Conservation (phyloP, 2,797 vertebrate genomes). For the Simalia tracyae region DNA sequence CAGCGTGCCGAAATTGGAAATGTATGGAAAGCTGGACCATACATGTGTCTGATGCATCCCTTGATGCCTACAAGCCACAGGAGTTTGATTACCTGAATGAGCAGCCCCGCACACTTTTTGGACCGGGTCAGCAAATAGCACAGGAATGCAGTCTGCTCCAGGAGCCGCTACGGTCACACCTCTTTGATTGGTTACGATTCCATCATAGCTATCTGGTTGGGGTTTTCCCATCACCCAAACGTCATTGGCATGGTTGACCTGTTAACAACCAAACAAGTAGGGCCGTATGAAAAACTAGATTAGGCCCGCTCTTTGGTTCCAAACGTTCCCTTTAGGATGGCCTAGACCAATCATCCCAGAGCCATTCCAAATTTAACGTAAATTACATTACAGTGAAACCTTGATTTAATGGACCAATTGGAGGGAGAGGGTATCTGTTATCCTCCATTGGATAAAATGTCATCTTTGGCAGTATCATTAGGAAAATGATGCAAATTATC, state of each 20-base stretch:
- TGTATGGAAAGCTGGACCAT: background rate
- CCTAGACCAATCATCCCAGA: background rate
- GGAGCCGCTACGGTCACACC: constrained; percentile 85
- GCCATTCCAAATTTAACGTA: background rate
- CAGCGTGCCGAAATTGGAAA: background rate
- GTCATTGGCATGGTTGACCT: constrained; percentile 84
- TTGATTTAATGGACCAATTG: too few species aligned
- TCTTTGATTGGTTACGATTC: constrained; percentile 81
- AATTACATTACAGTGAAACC: too few species aligned
- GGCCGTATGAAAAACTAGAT: constrained; percentile 10
- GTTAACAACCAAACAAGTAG: constrained; percentile 44
- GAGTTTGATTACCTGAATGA: constrained; percentile 84
- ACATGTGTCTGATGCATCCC: background rate
- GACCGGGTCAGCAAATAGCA: constrained; percentile 89
- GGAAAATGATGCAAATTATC: too few species aligned
- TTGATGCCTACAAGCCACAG: background rate
- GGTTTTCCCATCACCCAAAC: constrained; percentile 83
- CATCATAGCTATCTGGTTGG: constrained; percentile 86
- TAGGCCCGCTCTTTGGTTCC: background rate
- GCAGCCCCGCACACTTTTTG: constrained; percentile 85
- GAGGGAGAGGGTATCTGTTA: too few species aligned
- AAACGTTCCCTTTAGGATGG: background rate
- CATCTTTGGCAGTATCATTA: too few species aligned
- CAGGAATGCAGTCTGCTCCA: constrained; percentile 91
- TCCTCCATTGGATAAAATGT: too few species aligned